Base-by-base conservation (phyloP, 1,140 invertebrate species). In the Drosophila leontia region DNA sequence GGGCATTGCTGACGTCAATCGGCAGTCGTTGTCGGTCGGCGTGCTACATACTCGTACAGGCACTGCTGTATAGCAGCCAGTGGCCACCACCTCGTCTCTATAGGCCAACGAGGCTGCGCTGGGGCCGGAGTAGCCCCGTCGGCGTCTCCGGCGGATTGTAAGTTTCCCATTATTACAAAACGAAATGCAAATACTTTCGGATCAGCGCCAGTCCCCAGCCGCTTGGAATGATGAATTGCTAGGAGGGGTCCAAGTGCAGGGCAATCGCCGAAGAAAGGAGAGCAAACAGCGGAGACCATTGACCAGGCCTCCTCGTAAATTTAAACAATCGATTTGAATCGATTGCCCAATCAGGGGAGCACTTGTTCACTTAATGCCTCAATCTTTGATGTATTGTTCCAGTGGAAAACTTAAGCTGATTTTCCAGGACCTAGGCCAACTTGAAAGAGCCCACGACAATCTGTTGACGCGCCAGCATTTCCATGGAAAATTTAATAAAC, bases 1-100 rank as follows among this genome's bases (percentile, higher is more conserved):
- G 88, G 88, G 88, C 88, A 91, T 91, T 91, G 88, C 88, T 91
- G 88, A 91, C 88, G 88, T 91, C 88, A 91, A 91, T 91, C 63
- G 90, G 65, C 67, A 83, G 78, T 83, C 84, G 78, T 84, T 82
- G 75, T 84, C 87, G 75, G 78, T 79, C 85, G 84, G 74, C 84
- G 84, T 87, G 84, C 83, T 58, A 87, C 84, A 87, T 87, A 56
- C 19, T 56, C 53, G 53, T 11, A 80, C 51, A 68, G 47, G 78
- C 67, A 61, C 61, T 57, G 67, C 65, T 60, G 60, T 58, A 63
- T 51, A 51, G n/a, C 35, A 56, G 53, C 53, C 53, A 26, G 53
- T 56, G 53, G 19, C 53, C 39, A 53, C 26, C 61, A 60, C 44
- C n/a, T 19, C 70, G 56, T 60, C 62, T 51, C 53, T 59, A 55